These are phyloP conservation scores for Coendou prehensilis DNA, from an alignment of 2,797 vertebrate species.

Conservation along the genomic window DNA sequence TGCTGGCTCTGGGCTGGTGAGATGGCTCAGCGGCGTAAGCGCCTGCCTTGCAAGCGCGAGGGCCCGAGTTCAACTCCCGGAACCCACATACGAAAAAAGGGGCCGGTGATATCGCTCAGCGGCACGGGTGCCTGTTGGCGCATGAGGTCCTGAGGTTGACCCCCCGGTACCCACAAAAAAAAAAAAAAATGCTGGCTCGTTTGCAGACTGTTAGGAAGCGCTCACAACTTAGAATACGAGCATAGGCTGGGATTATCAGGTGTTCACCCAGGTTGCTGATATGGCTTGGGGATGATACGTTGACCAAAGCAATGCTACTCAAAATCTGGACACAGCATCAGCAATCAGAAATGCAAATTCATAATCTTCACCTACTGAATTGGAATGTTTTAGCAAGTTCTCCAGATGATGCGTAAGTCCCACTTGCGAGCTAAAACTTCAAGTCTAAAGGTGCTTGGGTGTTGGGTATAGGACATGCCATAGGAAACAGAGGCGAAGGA, in stretches of 20 bases:
- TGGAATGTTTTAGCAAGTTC: not conserved
- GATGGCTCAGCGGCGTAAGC: too few relatives aligned
- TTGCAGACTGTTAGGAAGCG: not conserved
- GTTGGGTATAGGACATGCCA: not conserved
- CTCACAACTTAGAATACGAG: not conserved
- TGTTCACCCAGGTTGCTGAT: not conserved
- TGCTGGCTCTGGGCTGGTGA: too few relatives aligned
- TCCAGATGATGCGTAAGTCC: not conserved
- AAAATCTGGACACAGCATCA: not conserved
- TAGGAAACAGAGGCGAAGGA: not conserved
- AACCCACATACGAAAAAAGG: too few relatives aligned
- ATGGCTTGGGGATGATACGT: accelerated
- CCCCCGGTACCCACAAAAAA: too few relatives aligned
- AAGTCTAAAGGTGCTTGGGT: not conserved
- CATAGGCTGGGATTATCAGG: not conserved
- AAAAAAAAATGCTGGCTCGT: not conserved
- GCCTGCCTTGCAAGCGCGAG: too few relatives aligned
- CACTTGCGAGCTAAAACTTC: not conserved
- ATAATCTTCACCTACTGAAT: not conserved
- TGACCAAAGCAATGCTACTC: not conserved
- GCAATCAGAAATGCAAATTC: not conserved
- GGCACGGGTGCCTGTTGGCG: too few relatives aligned
- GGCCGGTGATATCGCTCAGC: too few relatives aligned
- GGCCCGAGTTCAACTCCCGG: too few relatives aligned
- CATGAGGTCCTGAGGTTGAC: too few relatives aligned